Evolutionary conservation across 2,797 vertebrate species (phyloP).

Genomic region (Coregonus sp.): DNA sequence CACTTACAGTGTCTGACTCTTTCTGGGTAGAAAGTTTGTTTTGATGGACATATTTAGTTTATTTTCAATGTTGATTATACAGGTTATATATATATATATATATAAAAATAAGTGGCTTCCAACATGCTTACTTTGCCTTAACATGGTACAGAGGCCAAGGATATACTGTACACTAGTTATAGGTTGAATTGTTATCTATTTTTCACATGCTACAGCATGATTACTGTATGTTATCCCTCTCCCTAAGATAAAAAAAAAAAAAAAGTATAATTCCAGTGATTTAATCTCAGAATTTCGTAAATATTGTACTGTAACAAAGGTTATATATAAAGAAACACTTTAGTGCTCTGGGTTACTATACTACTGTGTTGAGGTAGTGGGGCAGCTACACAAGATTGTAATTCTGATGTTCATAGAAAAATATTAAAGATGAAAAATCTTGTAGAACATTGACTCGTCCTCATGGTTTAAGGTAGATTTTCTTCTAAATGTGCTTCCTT

Average conservation of each 20-base stretch:
- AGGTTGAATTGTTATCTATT: constrained; percentile 26
- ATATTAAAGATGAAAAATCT: constrained; percentile 45
- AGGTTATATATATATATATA: background rate
- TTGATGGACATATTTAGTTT: background rate
- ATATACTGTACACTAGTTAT: constrained; percentile 49
- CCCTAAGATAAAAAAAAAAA: constrained; percentile 33
- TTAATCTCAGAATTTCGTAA: constrained; percentile 59
- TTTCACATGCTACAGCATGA: constrained; percentile 4
- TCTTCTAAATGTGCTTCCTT: background rate
- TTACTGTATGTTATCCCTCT: constrained; percentile 52
- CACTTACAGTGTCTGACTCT: background rate
- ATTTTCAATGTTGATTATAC: background rate
- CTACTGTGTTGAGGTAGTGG: constrained; percentile 43
- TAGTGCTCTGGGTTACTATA: constrained; percentile 52
- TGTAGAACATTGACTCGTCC: constrained; percentile 29
- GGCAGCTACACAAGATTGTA: constrained; percentile 42
- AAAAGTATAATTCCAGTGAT: constrained; percentile 45
- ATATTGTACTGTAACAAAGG: constrained; percentile 71
- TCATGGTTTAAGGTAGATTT: background rate
- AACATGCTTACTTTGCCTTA: constrained; percentile 70
- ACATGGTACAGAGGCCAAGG: constrained; percentile 67
- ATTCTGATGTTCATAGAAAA: constrained; percentile 56
- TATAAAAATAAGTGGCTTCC: constrained; percentile 38
- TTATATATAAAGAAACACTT: constrained; percentile 50
- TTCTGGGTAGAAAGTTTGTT: background rate